Conservation (phyloP, 2,888 invertebrate species). For the Eupithecia exiguata region DNA sequence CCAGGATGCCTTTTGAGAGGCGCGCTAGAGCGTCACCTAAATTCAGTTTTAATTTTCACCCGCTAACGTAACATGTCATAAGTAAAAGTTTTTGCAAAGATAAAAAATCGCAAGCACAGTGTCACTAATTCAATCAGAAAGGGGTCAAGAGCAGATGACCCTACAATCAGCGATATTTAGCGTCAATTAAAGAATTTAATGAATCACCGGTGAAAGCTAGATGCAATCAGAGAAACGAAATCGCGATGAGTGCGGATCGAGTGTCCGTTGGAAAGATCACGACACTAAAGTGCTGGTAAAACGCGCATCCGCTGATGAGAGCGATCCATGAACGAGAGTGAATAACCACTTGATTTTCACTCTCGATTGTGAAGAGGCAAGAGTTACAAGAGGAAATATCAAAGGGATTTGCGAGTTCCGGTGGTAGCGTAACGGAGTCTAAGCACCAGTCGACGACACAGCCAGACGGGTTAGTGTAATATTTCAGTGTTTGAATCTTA, state of each 20-base stretch:
- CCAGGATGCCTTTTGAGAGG: too few species aligned
- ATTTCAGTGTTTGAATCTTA: neutral
- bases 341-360: conserved; percentile 4
- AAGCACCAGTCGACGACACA: neutral
- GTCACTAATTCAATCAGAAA: conserved; percentile 67
- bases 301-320: conserved; percentile 10
- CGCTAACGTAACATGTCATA: neutral
- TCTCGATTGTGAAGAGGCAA: conserved; percentile 4
- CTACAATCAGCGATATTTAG: conserved; percentile 65
- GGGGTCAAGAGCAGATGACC: conserved; percentile 72
- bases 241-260: conserved; percentile 47
- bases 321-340: conserved; percentile 2
- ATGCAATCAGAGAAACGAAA: conserved; percentile 66
- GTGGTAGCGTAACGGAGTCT: neutral
- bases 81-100: conserved; percentile 19
- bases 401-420: neutral
- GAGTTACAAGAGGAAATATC: conserved; percentile 1
- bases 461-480: neutral
- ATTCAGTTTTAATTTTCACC: neutral
- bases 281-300: conserved; percentile 29
- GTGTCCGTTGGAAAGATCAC: conserved; percentile 45
- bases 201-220: conserved; percentile 77
- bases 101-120: conserved; percentile 47
- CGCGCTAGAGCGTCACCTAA: too few species aligned
- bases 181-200: conserved; percentile 77